Evolutionary conservation across 2,113 vertebrate genomes (phyloP).

Genomic region (Bos javanicus): DNA sequence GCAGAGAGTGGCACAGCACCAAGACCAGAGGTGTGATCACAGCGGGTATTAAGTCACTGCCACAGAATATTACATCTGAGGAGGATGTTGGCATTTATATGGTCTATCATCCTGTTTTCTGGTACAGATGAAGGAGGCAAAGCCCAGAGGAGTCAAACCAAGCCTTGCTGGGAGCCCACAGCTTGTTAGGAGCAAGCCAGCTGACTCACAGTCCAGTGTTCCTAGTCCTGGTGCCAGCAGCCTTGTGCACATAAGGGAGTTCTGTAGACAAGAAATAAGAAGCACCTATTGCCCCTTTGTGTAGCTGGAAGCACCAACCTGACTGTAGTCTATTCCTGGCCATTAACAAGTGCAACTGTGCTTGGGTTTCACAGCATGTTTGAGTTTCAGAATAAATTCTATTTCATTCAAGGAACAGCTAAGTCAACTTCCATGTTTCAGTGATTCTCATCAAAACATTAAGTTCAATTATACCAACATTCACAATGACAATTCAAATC

Average conservation of each 20-base stretch:
- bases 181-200: not conserved
- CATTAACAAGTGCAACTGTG: not conserved
- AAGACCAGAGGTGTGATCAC: fast-evolving
- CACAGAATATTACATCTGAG: not conserved
- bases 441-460: slow-evolving; percentile 44
- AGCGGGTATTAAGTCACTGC: fast-evolving
- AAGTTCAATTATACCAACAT: slow-evolving; percentile 48
- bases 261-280: not conserved
- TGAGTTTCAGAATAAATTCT: slow-evolving; percentile 51
- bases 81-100: not conserved
- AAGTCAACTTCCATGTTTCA: slow-evolving; percentile 21
- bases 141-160: not conserved
- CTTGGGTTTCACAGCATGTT: not conserved
- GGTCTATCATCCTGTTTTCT: not conserved
- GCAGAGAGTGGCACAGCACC: not conserved
- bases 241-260: not conserved
- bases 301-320: not conserved
- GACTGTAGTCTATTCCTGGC: not conserved
- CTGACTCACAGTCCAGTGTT: not conserved
- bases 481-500: slow-evolving; percentile 22
- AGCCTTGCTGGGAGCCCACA: not conserved
- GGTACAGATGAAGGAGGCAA: not conserved
- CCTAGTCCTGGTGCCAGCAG: not conserved
- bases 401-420: slow-evolving; percentile 46
- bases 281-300: not conserved